Evolutionary conservation across 2,113 vertebrate species (phyloP).

Genomic region (Chloropsis hardwickii): DNA sequence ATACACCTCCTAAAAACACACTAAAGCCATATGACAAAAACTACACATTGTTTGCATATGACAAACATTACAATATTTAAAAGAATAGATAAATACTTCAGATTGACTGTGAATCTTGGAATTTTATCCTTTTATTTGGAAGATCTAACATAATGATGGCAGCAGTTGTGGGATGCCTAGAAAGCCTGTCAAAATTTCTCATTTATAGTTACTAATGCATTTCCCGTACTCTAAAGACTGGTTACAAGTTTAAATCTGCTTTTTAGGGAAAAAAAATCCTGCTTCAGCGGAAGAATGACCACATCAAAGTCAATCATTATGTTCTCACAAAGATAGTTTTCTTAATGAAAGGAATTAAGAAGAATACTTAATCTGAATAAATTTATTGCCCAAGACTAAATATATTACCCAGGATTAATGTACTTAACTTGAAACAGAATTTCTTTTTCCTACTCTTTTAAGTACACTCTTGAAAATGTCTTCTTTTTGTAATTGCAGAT

Average conservation of each 20-base stretch:
- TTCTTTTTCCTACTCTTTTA: not conserved
- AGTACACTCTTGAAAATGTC: not conserved
- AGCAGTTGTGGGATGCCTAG: not conserved
- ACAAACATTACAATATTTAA: not conserved
- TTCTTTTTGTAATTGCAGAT: not conserved
- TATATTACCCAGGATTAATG: not conserved
- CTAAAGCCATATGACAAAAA: not conserved
- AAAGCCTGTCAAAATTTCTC: not conserved
- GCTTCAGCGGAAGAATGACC: slow-evolving; percentile 9
- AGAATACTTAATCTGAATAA: not conserved
- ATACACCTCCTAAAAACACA: not conserved
- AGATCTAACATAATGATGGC: not conserved
- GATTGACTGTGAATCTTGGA: not conserved
- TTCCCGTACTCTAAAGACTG: slow-evolving; percentile 9
- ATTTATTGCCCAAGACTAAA: not conserved
- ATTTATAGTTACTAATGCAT: not conserved
- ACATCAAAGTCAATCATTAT: slow-evolving; percentile 34
- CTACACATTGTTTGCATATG: not conserved
- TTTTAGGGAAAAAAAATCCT: slow-evolving; percentile 20
- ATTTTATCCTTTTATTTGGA: not conserved
- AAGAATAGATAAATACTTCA: not conserved
- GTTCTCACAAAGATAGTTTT: slow-evolving; percentile 11
- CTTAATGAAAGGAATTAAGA: slow-evolving; percentile 31
- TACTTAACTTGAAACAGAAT: slow-evolving; percentile 22
- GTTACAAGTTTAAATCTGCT: slow-evolving; percentile 32